Conservation (phyloP, 2,113 vertebrate genomes). For the Stigmatopora argus region DNA sequence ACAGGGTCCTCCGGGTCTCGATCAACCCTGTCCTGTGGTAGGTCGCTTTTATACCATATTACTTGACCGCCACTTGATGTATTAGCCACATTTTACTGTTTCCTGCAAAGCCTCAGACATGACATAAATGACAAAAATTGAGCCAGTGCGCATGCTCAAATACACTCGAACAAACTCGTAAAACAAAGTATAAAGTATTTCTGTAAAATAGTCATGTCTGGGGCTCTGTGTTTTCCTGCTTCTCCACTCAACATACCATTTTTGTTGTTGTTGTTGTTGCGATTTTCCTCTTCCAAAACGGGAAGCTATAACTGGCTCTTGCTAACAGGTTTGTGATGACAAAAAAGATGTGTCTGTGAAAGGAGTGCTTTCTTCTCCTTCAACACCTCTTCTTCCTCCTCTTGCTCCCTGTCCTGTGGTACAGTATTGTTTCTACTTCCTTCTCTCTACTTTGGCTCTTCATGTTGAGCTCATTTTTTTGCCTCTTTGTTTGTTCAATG, state of each 20-base stretch:
- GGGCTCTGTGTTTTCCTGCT: too few relatives aligned
- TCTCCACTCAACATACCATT: too few relatives aligned
- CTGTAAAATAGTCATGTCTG: too few relatives aligned
- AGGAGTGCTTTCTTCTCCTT: slow-evolving; percentile 59
- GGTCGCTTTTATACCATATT: slow-evolving; percentile 27
- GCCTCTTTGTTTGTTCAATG: background rate
- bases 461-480: background rate
- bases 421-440: slow-evolving; percentile 61
- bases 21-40: slow-evolving; percentile 98
- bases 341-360: slow-evolving; percentile 62
- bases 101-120: background rate
- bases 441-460: slow-evolving; percentile 18
- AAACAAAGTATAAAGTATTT: too few relatives aligned
- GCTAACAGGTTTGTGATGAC: slow-evolving; percentile 62
- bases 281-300: slow-evolving; percentile 21
- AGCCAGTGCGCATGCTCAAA: too few relatives aligned
- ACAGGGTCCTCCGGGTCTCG: slow-evolving; percentile 88
- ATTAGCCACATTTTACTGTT: background rate
- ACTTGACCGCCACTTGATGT: background rate
- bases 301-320: slow-evolving; percentile 48
- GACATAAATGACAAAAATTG: too few relatives aligned
- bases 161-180: too few relatives aligned
- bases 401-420: slow-evolving; percentile 78
- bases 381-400: slow-evolving; percentile 53
- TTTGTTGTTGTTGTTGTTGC: too few relatives aligned